Conservation (phyloP, 2,113 vertebrate genomes). For the Ondatra zibethicus region DNA sequence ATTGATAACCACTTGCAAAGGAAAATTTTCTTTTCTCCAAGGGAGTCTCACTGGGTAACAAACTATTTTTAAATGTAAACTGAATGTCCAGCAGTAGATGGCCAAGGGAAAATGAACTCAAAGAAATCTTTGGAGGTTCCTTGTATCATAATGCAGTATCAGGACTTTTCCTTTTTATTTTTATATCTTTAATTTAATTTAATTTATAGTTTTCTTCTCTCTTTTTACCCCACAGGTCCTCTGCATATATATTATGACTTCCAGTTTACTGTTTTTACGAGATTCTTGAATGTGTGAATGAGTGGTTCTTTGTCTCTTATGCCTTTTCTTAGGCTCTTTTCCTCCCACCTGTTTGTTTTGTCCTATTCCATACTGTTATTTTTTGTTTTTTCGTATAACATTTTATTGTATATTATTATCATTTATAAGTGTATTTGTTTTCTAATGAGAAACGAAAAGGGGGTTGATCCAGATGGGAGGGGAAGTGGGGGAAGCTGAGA, state of each 20-base stretch:
- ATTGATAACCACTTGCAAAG: neutral
- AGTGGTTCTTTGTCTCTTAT: neutral
- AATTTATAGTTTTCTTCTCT: neutral
- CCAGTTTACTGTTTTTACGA: neutral
- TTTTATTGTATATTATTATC: neutral
- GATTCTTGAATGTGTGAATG: neutral
- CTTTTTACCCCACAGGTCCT: accelerated
- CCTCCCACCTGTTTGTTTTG: neutral
- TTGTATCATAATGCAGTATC: neutral
- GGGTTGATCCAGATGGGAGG: neutral
- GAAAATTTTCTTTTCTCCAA: neutral
- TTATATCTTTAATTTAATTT: neutral
- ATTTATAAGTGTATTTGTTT: neutral
- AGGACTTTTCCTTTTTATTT: neutral
- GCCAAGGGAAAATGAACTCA: neutral
- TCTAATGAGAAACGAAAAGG: neutral
- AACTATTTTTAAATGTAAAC: neutral
- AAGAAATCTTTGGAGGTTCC: neutral
- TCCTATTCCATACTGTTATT: neutral
- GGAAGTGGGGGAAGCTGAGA: neutral
- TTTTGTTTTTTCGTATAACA: neutral
- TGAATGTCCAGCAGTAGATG: neutral
- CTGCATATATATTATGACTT: neutral
- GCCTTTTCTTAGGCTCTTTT: neutral
- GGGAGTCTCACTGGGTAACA: neutral